These are phyloP conservation scores for Paratrypauchen microcephalus DNA, from an alignment of 2,797 vertebrate species.

Conservation along the genomic window DNA sequence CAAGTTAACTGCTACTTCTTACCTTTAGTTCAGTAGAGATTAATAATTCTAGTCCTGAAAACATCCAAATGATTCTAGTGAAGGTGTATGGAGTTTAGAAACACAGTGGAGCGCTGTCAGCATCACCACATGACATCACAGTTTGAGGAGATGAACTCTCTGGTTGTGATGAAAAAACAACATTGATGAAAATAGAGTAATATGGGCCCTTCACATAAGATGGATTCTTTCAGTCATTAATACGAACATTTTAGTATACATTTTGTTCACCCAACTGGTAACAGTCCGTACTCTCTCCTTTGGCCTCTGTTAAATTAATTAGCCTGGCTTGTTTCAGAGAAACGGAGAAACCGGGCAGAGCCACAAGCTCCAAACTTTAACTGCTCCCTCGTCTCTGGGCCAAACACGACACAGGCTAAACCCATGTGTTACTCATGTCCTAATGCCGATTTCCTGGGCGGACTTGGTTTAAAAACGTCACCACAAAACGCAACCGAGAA, in stretches of 20 bases:
- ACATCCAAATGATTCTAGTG: too few species aligned
- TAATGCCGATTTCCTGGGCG: slow-evolving; percentile 10
- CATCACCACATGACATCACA: too few species aligned
- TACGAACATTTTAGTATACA: background rate
- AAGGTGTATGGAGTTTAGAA: too few species aligned
- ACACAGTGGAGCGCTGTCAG: too few species aligned
- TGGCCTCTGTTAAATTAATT: slow-evolving; percentile 13
- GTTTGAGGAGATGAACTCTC: too few species aligned
- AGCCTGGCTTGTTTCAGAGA: slow-evolving; percentile 1
- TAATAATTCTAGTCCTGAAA: too few species aligned
- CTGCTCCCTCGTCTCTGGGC: slow-evolving; percentile 15
- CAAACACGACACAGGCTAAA: slow-evolving; percentile 29
- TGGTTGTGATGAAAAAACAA: too few species aligned
- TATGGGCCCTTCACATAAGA: background rate
- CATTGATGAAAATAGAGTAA: too few species aligned
- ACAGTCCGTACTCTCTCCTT: background rate
- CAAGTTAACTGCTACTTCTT: too few species aligned
- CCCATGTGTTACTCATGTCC: slow-evolving; percentile 8
- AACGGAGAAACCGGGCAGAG: background rate
- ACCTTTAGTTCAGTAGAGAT: too few species aligned
- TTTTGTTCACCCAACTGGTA: background rate
- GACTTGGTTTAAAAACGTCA: slow-evolving; percentile 15
- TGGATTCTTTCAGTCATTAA: background rate
- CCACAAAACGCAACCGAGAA: slow-evolving; percentile 49
- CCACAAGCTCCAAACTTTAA: slow-evolving; percentile 11